Evolutionary conservation across 2,797 vertebrate genomes (phyloP), one percentile per base, ranked within the genome.

Genomic region (Aselliscus stoliczkanus): DNA sequence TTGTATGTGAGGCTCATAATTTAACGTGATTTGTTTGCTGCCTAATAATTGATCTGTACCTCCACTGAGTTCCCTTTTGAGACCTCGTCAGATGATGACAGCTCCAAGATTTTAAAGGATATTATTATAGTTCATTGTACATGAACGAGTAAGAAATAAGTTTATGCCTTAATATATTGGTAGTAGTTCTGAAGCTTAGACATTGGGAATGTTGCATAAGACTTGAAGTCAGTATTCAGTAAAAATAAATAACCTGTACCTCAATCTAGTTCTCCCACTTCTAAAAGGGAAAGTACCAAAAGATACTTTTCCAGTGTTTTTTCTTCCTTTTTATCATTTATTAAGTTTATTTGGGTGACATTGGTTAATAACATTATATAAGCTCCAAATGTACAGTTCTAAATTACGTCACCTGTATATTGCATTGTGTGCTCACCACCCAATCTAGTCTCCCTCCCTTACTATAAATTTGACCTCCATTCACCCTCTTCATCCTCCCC

Each of bases 1-100:
- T 98, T 92, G 88, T 98, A 39, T 96, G 80, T 85, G 87, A 87
- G 84, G 54, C 58, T 98, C 25, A 86, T 58, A 81, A 94, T 97
- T 94, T 97, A 97, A 94, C 54, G 52, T 58, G 73, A 94, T 97
- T 97, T 98, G 95, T 96, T 87, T 93, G 54, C 73, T 97, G 93
- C 81, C 97, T 98, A 90, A 93, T 98, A 96, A 93, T 91, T 91
- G 70, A 89, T 97, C 94, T 97, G 47, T 93, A 52, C 34, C 37
- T 90, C 93, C 93, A 93, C 83, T 96, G 76, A 94, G 94, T 97
- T 95, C 25, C 54, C 83, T 80, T 93, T 94, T 75, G 95, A 91
- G 94, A 95, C 67, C 89, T 97, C 60, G 67, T 37, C 85, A 82
- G 42, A 87, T 90, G 72, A 95, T 90, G 67, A 70, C 34, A 77